phyloP scores from a whole-genome alignment of 2,797 vertebrate species.

The Hyperoplus lanceolatus region DNA sequence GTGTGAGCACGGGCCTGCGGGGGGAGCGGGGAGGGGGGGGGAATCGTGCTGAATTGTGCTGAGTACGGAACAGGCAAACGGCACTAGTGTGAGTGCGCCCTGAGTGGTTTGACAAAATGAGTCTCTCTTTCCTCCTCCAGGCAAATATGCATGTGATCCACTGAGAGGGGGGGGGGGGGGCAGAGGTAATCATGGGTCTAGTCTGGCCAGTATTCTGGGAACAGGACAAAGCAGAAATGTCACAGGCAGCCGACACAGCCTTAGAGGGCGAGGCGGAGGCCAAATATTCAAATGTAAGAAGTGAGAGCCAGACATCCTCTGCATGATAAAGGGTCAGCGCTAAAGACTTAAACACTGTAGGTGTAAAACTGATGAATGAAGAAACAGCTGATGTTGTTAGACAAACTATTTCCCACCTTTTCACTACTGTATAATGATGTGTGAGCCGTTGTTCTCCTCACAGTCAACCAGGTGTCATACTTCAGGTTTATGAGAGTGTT shows the following conservation, averaged over 20 bases:
- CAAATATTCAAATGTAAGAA: constrained; percentile 34
- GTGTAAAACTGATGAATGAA: neutral
- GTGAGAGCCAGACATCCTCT: constrained; percentile 21
- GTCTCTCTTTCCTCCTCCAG: constrained; percentile 39
- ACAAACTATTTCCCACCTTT: neutral
- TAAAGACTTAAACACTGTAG: constrained; percentile 37
- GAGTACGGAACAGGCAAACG: too few relatives aligned
- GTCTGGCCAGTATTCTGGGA: constrained; percentile 31
- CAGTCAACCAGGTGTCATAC: constrained; percentile 5
- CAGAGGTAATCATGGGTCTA: constrained; percentile 46
- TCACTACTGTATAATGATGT: neutral
- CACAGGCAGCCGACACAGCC: constrained; percentile 36
- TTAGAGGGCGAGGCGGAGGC: constrained; percentile 10
- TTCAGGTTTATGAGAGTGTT: constrained; percentile 8
- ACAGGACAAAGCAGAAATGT: constrained; percentile 57
- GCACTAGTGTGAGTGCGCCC: too few relatives aligned
- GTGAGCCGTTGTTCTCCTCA: neutral
- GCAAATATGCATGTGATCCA: constrained; percentile 37
- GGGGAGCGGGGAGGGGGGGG: too few relatives aligned
- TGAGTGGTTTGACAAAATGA: constrained; percentile 34
- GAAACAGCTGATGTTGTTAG: neutral
- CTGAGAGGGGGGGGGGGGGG: constrained; percentile 20
- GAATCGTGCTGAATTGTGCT: too few relatives aligned
- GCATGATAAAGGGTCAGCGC: constrained; percentile 27
- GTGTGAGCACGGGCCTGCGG: too few relatives aligned